phyloP scores from a whole-genome alignment of 1,140 invertebrate genomes.

The Pachyrhynchus sulphureomaculatus region DNA sequence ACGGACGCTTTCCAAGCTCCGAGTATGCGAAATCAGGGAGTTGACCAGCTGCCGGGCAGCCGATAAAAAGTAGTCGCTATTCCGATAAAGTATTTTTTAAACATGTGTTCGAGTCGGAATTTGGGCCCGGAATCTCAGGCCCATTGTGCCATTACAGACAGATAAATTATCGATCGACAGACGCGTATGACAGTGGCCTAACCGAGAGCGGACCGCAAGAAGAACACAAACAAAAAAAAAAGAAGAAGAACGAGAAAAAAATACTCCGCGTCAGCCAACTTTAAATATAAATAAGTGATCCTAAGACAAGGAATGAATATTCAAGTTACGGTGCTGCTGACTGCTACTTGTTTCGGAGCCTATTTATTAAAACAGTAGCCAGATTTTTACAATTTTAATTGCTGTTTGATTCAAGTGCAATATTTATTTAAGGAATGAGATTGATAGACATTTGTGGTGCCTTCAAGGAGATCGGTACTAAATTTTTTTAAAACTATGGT shows the following conservation, averaged over 20 bases:
- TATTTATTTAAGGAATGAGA: not conserved
- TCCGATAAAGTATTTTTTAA: slow-evolving; percentile 52
- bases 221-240: not conserved
- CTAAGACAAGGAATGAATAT: slow-evolving; percentile 20
- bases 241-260: not conserved
- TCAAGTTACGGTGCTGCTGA: not conserved
- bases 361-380: slow-evolving; percentile 20
- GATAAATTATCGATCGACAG: slow-evolving; percentile 52
- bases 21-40: slow-evolving; percentile 41
- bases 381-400: slow-evolving; percentile 20
- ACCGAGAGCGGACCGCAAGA: not conserved
- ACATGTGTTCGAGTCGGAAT: slow-evolving; percentile 51
- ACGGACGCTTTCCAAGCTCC: not conserved
- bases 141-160: slow-evolving; percentile 51
- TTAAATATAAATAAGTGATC: slow-evolving; percentile 43
- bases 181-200: slow-evolving; percentile 49
- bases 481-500: no score
- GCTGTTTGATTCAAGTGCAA: slow-evolving; percentile 13
- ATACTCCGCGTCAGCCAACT: slow-evolving; percentile 16
- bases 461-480: no score
- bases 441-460: not conserved
- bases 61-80: slow-evolving; percentile 48
- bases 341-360: not conserved
- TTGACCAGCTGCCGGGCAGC: slow-evolving; percentile 40
- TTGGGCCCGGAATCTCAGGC: slow-evolving; percentile 48